Evolutionary conservation across 1,140 invertebrate genomes (phyloP).

Genomic region (Vanessa atalanta): DNA sequence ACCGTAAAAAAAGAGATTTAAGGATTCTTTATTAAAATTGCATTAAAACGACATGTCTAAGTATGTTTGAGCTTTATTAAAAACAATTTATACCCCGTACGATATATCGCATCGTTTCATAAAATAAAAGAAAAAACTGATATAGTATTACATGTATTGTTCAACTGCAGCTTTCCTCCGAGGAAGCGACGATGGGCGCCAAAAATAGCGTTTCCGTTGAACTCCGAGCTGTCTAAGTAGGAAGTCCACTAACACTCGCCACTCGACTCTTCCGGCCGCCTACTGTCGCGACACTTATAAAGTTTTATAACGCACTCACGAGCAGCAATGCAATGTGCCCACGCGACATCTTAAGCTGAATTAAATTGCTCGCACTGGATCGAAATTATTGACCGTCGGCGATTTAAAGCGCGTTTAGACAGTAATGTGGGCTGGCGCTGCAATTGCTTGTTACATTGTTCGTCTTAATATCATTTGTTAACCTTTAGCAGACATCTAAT

Average conservation of each 20-base stretch:
- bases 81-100: neutral
- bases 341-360: conserved; percentile 73
- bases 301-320: conserved; percentile 76
- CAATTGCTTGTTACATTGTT: conserved; percentile 27
- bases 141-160: conserved; percentile 50
- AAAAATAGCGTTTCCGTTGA: conserved; percentile 78
- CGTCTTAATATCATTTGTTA: conserved; percentile 31
- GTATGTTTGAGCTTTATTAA: no score
- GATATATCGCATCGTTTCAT: neutral
- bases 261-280: conserved; percentile 74
- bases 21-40: no score
- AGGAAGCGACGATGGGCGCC: conserved; percentile 74
- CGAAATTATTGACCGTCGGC: conserved; percentile 63
- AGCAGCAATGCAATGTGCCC: conserved; percentile 67
- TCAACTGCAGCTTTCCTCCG: conserved; percentile 70
- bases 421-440: conserved; percentile 28
- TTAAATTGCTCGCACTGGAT: conserved; percentile 72
- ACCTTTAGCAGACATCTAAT: conserved; percentile 15
- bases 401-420: conserved; percentile 50
- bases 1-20: no score
- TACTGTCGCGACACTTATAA: conserved; percentile 73
- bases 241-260: conserved; percentile 71
- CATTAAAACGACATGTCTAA: no score
- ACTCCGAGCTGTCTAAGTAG: conserved; percentile 71
- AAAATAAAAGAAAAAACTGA: neutral